Conservation (phyloP, 2,113 vertebrate species). For the Catharus bicknelli region DNA sequence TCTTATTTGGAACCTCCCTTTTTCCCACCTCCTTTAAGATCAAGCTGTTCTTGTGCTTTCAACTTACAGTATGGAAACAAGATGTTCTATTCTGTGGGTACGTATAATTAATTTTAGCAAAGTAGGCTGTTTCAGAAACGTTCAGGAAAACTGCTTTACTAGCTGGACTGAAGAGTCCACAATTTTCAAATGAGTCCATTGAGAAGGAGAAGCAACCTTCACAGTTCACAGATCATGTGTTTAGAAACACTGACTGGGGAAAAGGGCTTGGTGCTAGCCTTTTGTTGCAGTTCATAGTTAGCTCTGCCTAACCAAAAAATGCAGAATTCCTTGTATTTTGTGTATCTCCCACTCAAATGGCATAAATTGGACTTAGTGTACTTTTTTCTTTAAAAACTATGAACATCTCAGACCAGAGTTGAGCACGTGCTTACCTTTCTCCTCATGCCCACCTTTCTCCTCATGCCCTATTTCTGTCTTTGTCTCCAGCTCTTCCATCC, state of each 20-base stretch:
- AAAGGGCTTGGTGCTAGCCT: not conserved
- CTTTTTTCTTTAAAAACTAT: not conserved
- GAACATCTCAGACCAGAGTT: not conserved
- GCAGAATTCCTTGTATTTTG: not conserved
- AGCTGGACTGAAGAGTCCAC: not conserved
- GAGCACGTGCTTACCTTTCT: not conserved
- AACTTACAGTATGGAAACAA: not conserved
- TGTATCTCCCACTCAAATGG: not conserved
- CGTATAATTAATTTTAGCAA: not conserved
- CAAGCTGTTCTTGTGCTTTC: not conserved
- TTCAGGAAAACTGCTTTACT: not conserved
- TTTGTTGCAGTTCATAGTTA: not conserved
- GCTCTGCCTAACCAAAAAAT: not conserved
- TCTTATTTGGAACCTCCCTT: not conserved
- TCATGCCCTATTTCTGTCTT: not conserved
- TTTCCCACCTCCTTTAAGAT: not conserved
- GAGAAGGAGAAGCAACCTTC: not conserved
- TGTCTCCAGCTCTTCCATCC: not conserved
- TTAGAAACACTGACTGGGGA: not conserved
- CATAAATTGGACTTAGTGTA: not conserved
- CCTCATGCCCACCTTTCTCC: not conserved
- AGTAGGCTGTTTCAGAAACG: not conserved
- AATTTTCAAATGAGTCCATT: not conserved
- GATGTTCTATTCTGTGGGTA: not conserved
- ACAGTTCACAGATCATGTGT: not conserved